Percentiles rank a stretch among this genome's conserved stretches.
phyloP scores from a whole-genome alignment of 2,888 invertebrate genomes.

The Ochlodes sylvanus region DNA sequence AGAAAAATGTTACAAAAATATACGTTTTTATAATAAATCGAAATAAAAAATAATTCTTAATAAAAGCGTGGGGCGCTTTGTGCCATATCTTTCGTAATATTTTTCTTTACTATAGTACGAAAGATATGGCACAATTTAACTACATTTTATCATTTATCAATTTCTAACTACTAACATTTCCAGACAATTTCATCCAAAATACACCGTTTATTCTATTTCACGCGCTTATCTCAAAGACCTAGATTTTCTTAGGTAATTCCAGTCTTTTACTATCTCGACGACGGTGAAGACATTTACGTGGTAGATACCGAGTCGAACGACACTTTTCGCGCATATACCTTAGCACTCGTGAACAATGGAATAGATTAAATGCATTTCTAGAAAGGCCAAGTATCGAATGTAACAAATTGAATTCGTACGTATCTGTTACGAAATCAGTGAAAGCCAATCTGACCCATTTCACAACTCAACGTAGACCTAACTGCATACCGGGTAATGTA shows the following conservation, averaged over 20 bases:
- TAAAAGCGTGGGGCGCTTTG: too few relatives aligned
- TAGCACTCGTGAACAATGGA: neutral
- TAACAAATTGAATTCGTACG: neutral
- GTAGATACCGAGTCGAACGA: conserved; percentile 8
- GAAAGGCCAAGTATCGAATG: neutral
- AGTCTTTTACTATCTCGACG: conserved; percentile 23
- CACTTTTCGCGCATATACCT: conserved; percentile 24
- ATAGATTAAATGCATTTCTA: neutral
- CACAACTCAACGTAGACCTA: too few relatives aligned
- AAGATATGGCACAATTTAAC: too few relatives aligned
- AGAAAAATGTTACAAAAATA: too few relatives aligned
- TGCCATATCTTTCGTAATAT: too few relatives aligned
- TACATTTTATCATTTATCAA: too few relatives aligned
- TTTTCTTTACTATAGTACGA: too few relatives aligned
- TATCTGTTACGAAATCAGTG: neutral
- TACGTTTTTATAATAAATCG: too few relatives aligned
- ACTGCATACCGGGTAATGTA: neutral
- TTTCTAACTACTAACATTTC: too few relatives aligned
- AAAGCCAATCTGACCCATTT: neutral
- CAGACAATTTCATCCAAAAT: neutral
- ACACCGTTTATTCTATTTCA: conserved; percentile 3
- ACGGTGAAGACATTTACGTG: conserved; percentile 14
- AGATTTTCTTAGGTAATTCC: conserved; percentile 19
- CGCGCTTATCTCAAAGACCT: conserved; percentile 15
- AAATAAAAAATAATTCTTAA: too few relatives aligned